phyloP scores from a whole-genome alignment of 2,113 vertebrate species.

The Perca flavescens region DNA sequence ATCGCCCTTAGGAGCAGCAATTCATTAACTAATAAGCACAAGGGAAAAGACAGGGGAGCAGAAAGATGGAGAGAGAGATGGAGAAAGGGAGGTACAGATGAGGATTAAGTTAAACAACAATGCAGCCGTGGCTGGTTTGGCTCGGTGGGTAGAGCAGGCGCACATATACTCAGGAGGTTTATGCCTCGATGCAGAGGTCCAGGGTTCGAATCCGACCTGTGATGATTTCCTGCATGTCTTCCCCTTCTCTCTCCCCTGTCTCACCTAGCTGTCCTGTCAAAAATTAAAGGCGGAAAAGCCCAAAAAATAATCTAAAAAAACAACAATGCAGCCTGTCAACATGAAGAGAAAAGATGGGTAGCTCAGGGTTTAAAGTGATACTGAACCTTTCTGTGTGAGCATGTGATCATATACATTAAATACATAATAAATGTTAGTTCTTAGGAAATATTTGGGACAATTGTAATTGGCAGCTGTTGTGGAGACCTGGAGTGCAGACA shows the following conservation, averaged over 20 bases:
- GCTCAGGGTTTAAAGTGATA: background rate
- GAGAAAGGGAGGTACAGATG: constrained; percentile 9
- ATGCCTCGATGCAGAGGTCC: no score
- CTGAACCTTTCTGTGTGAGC: background rate
- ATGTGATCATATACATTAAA: background rate
- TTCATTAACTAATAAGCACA: constrained; percentile 84
- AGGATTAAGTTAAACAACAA: constrained; percentile 28
- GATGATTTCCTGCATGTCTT: no score
- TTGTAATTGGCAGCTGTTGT: background rate
- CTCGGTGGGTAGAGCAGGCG: no score
- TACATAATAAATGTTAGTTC: background rate
- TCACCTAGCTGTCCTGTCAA: no score
- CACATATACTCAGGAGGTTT: no score
- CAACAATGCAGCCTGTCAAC: background rate
- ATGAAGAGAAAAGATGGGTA: background rate
- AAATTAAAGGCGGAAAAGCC: no score
- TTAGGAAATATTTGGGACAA: background rate
- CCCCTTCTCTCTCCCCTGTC: no score
- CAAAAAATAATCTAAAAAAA: no score
- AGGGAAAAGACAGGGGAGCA: background rate
- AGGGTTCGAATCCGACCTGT: no score
- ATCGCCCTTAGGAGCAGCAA: constrained; percentile 74
- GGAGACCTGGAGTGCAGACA: background rate
- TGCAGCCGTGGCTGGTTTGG: background rate
- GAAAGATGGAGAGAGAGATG: background rate